Evolutionary conservation across 2,797 vertebrate species (phyloP), one percentile per base, ranked within the genome.

Genomic region (Lepidocolaptes lacrymiger): DNA sequence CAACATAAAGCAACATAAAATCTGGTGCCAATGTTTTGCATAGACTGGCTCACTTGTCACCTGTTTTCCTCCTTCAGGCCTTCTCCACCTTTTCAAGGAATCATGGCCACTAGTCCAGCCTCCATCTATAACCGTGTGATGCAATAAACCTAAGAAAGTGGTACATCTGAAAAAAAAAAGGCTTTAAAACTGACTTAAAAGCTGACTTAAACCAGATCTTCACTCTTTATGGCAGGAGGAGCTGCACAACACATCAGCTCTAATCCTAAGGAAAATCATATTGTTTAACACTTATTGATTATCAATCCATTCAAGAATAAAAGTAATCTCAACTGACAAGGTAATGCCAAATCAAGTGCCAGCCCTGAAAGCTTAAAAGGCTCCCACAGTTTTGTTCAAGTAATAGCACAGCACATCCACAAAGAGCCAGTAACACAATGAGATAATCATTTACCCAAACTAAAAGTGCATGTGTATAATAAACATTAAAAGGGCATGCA

Each of bases 401-500:
- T 43, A 89, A 44, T 44, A 82, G 48, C 61, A 54, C n/a, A 63
- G 68, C 54, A 61, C n/a, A 13, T 28, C 77, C 52, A 52, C 2
- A 1, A 69, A 66, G 36, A 88, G 30, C 71, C 69, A 86, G 76
- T 8, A 95, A 74, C 32, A 76, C 44, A 73, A 71, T 5, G 51
- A 92, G 39, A 59, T 41, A 51, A 91, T 85, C 7, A 87, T 89
- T 81, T 81, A 91, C 58, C 83, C 61, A 58, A 72, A 79, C 46
- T 81, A 64, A 87, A 80, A 93, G 61, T 68, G 71, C 48, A 59
- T 74, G 68, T 84, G 71, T 61, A 72, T 68, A 94, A 91, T 22
- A 95, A 92, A 90, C 77, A 93, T 93, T 95, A 91, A 84, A 92
- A 96, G 91, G 66, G 52, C 83, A 92, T 30, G 75, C 91, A 91